phyloP scores from a whole-genome alignment of 2,113 vertebrate genomes.

The Caranx melampygus region DNA sequence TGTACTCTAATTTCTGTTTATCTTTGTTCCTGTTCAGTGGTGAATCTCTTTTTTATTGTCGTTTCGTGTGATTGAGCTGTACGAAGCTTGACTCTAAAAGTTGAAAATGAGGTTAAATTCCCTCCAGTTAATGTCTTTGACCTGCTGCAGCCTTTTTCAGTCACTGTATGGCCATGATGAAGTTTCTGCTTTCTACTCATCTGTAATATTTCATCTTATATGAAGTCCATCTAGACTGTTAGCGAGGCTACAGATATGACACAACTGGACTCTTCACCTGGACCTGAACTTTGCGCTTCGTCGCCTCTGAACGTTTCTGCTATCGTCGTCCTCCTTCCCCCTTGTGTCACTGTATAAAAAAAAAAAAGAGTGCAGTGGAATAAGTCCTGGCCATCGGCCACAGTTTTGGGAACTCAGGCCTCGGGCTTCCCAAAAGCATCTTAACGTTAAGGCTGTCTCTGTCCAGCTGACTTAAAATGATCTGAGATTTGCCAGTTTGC shows the following conservation, averaged over 20 bases:
- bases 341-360: too few species aligned
- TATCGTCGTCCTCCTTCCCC: slow-evolving; percentile 8
- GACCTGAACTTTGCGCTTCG: background rate
- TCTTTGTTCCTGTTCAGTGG: background rate
- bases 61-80: background rate
- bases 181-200: background rate
- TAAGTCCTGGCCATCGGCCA: slow-evolving; percentile 33
- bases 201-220: background rate
- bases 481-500: slow-evolving; percentile 69
- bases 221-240: background rate
- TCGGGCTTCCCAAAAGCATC: slow-evolving; percentile 60
- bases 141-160: background rate
- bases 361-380: slow-evolving; percentile 20
- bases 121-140: background rate
- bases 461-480: slow-evolving; percentile 67
- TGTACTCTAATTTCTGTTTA: background rate
- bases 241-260: background rate
- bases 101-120: background rate
- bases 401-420: slow-evolving; percentile 48
- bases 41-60: background rate
- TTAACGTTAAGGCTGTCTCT: slow-evolving; percentile 55
- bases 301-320: slow-evolving; percentile 7
- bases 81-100: background rate
- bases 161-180: background rate
- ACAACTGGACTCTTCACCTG: background rate